A percentile compares a stretch with the other conserved stretches of the same genome.
Conservation (phyloP, 2,113 vertebrate species). For the Ammodytes dubius region DNA sequence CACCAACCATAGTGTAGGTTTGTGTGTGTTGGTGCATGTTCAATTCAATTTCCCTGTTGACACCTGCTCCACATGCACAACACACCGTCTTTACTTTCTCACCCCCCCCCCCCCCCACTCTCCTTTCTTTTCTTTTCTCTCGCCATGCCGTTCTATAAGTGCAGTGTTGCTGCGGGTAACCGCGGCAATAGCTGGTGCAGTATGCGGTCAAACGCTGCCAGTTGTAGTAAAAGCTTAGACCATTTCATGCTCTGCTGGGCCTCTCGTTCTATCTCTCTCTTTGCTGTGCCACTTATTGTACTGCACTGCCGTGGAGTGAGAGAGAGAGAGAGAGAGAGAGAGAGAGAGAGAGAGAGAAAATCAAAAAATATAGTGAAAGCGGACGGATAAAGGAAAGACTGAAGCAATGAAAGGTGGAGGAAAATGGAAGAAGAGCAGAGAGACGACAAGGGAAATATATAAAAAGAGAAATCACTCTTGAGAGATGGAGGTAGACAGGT, state of each 20-base stretch:
- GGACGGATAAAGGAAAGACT: constrained; percentile 10
- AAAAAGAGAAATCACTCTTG: not conserved
- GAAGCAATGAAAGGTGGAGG: constrained; percentile 10
- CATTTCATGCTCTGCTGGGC: constrained; percentile 75
- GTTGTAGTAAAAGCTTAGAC: constrained; percentile 77
- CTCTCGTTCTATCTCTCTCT: constrained; percentile 38
- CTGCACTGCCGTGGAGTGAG: constrained; percentile 41
- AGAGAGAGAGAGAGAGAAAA: constrained; percentile 17
- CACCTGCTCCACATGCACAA: constrained; percentile 57
- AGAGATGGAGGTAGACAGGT: not conserved
- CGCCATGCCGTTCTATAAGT: constrained; percentile 50
- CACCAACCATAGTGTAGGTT: not conserved
- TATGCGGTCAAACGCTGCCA: constrained; percentile 70
- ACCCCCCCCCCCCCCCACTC: not conserved
- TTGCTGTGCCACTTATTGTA: constrained; percentile 47
- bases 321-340: not conserved
- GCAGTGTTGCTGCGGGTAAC: constrained; percentile 74
- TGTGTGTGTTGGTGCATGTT: constrained; percentile 14
- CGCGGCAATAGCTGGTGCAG: constrained; percentile 58
- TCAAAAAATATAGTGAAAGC: constrained; percentile 40
- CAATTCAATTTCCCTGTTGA: constrained; percentile 39
- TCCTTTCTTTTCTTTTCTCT: not conserved
- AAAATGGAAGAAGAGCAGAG: not conserved
- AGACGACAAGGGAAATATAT: not conserved
- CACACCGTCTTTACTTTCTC: constrained; percentile 16